Conservation (phyloP, 2,888 invertebrate species). For the Microctonus brassicae region DNA sequence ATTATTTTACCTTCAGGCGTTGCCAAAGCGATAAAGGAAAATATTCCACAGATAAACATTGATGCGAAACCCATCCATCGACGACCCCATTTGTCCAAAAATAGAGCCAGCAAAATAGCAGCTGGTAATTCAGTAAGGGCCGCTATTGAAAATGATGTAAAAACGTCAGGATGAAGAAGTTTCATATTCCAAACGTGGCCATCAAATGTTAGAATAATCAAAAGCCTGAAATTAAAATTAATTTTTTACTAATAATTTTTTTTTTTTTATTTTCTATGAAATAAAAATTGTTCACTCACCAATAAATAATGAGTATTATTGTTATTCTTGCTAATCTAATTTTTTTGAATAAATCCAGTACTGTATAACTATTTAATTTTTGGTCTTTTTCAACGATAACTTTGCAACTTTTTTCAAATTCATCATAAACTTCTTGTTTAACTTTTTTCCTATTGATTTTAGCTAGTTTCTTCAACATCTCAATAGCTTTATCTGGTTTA, state of each 20-base stretch:
- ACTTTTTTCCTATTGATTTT: constrained; percentile 82
- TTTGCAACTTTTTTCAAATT: constrained; percentile 80
- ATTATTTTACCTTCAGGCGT: constrained; percentile 77
- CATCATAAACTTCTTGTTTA: constrained; percentile 79
- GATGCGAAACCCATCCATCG: constrained; percentile 88
- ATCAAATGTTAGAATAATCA: constrained; percentile 88
- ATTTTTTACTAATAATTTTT: not conserved
- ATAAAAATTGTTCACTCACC: constrained; percentile 69
- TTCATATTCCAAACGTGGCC: constrained; percentile 92
- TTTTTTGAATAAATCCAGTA: constrained; percentile 84
- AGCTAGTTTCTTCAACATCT: constrained; percentile 85
- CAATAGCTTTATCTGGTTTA: constrained; percentile 82
- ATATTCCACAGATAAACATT: constrained; percentile 83
- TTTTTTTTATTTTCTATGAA: not conserved
- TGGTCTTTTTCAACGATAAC: constrained; percentile 79
- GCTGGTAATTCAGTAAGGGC: constrained; percentile 88
- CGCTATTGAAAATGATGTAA: constrained; percentile 87
- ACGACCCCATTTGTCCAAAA: constrained; percentile 85
- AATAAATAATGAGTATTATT: constrained; percentile 82
- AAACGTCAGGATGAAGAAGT: constrained; percentile 84
- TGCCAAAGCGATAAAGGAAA: constrained; percentile 82
- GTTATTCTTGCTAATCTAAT: constrained; percentile 83
- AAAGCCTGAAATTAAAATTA: constrained; percentile 72
- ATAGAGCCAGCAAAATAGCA: constrained; percentile 82
- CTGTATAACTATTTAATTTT: constrained; percentile 79